These are phyloP conservation scores for Danio jaintianensis DNA, from an alignment of 2,797 vertebrate species.

Conservation along the genomic window DNA sequence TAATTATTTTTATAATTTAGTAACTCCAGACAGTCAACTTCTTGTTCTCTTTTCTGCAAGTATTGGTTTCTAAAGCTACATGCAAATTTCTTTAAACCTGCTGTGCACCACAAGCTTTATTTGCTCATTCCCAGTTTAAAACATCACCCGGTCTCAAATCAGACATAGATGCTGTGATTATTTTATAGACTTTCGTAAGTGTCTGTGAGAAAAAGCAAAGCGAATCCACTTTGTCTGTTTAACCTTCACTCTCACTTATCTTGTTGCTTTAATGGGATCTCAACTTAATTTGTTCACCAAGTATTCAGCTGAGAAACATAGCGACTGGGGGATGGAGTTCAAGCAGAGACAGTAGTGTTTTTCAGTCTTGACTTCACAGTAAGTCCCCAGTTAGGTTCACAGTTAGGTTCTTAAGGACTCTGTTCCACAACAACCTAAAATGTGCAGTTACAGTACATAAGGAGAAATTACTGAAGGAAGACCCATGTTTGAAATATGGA, in stretches of 20 bases:
- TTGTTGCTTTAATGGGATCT: slow-evolving; percentile 30
- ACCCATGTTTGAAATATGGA: not conserved
- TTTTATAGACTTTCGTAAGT: slow-evolving; percentile 10
- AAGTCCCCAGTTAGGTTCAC: not conserved
- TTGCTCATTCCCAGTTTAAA: not conserved
- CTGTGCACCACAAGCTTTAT: not conserved
- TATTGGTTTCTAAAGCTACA: not conserved
- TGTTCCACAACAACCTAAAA: slow-evolving; percentile 31
- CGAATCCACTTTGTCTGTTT: slow-evolving; percentile 16
- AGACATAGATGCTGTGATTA: not conserved
- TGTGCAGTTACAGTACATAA: slow-evolving; percentile 30
- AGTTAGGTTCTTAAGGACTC: slow-evolving; percentile 3
- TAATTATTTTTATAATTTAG: too few relatives aligned
- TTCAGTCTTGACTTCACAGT: not conserved
- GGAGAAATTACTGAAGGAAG: slow-evolving; percentile 8
- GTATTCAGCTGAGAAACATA: slow-evolving; percentile 14
- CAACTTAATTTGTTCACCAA: slow-evolving; percentile 10
- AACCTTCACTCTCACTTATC: slow-evolving; percentile 16
- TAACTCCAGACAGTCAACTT: not conserved
- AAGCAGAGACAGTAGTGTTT: not conserved
- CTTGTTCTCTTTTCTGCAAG: not conserved
- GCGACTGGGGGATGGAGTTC: not conserved
- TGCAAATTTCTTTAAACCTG: not conserved
- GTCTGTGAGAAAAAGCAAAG: not conserved
- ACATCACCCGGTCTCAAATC: not conserved